Evolutionary conservation across 2,113 vertebrate genomes (phyloP).

Genomic region (Poeciliopsis occidentalis): DNA sequence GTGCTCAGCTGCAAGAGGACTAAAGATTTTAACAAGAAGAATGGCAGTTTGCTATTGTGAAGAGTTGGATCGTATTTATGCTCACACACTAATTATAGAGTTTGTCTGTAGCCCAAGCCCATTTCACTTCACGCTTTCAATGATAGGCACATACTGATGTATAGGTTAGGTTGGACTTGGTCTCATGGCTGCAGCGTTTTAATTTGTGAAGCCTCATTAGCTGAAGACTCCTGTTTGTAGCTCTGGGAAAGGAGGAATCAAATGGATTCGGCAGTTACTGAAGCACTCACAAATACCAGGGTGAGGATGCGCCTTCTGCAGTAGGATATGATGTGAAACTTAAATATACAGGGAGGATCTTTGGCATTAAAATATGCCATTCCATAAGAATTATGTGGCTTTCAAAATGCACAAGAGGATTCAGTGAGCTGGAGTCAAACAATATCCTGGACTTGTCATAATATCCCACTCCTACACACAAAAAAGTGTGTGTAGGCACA

Average conservation of each 20-base stretch:
- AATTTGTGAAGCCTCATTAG: constrained; percentile 78
- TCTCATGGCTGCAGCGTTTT: constrained; percentile 73
- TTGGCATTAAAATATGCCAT: constrained; percentile 23
- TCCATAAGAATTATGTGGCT: constrained; percentile 41
- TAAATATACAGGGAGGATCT: constrained; percentile 2
- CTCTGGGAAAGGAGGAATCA: constrained; percentile 52
- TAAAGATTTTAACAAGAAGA: constrained; percentile 9
- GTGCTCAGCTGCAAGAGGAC: neutral
- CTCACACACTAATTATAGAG: constrained; percentile 31
- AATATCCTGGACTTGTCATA: constrained; percentile 60
- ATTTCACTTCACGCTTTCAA: constrained; percentile 29
- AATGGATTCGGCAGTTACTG: constrained; percentile 43
- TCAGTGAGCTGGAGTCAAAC: constrained; percentile 49
- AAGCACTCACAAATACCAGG: constrained; percentile 30
- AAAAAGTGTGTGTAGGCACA: constrained; percentile 62
- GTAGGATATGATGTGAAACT: constrained; percentile 28
- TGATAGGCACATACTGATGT: constrained; percentile 48
- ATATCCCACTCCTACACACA: constrained; percentile 59
- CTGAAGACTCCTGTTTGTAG: constrained; percentile 54
- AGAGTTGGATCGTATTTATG: constrained; percentile 36
- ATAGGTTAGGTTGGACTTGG: constrained; percentile 55
- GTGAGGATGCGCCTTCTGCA: constrained; percentile 37
- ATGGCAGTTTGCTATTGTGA: constrained; percentile 38
- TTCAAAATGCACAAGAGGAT: constrained; percentile 52
- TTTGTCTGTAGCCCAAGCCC: constrained; percentile 24